Base-by-base conservation (phyloP, 1,140 invertebrate species). In the Euura lappo region DNA sequence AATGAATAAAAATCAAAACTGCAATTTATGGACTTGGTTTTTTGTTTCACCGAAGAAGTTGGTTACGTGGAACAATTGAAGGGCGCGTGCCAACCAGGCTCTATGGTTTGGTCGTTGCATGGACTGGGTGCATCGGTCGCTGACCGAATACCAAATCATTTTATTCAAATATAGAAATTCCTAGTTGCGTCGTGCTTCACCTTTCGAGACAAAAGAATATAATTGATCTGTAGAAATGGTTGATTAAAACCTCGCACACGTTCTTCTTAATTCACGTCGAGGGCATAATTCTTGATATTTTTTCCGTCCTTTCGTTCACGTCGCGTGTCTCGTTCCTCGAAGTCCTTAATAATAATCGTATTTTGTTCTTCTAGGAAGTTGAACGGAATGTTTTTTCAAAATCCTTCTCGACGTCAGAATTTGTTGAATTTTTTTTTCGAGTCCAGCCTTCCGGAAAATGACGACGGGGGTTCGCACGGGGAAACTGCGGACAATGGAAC, bases 401-500 rank as follows among this genome's bases (percentile, higher is more conserved):
- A 8, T 60, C 51, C 13, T 5, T 3, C 13, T 60, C 51, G 5
- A 60, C 51, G 51, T 60, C 51, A 60, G 51, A n/a, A 60, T 60
- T n/a, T 60, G 13, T 60, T 8, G 51, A 60, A n/a, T 8, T 8
- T 65, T 45, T 65, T 66, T 42, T 74, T 51, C 51, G 45, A 44
- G 51, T 69, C 28, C 71, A 44, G 68, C 69, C 69, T 74, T n/a
- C n/a, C 47, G 64, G 72, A 70, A 74, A 74, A 47, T 47, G 44
- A 2, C 72, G 45, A 7, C 45, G 65, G 42, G 47, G 64, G 70
- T 74, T 70, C 47, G 51, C 44, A 47, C 10, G 51, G 13, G 51
- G 51, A 6, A n/a, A 5, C 10, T 11, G 5, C 3, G 51, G 6
- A 70, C 7, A 70, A 70, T 10, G 69, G 69, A 47, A 45, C 2